A percentile compares a stretch with the other conserved stretches of the same genome.
Evolutionary conservation across 2,888 invertebrate species (phyloP).

Genomic region (Laothoe populi): DNA sequence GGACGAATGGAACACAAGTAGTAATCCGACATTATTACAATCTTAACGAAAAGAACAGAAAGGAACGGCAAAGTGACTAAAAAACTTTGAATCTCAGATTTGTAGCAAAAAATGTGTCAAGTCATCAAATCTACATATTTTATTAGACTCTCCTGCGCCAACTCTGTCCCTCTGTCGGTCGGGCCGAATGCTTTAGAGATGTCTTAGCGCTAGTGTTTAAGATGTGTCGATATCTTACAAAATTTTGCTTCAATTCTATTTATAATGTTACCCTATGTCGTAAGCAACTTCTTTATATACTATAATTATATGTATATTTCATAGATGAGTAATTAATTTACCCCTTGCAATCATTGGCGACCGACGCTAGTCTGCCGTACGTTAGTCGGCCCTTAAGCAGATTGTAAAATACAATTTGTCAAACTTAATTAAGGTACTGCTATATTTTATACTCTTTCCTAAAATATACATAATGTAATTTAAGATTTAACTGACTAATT

Average conservation of each 20-base stretch:
- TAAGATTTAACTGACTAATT: no score
- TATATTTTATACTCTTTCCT: no score
- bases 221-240: constrained; percentile 54
- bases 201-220: constrained; percentile 39
- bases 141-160: constrained; percentile 78
- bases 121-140: constrained; percentile 85
- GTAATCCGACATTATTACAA: constrained; percentile 55
- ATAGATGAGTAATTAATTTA: no score
- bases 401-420: no score
- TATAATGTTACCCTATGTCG: not conserved
- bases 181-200: constrained; percentile 64
- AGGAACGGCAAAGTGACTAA: constrained; percentile 65
- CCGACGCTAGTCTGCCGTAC: no score
- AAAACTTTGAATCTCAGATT: constrained; percentile 82
- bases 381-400: no score
- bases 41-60: constrained; percentile 60
- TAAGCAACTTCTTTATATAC: not conserved
- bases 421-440: no score
- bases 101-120: constrained; percentile 84
- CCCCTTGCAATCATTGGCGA: no score
- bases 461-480: no score
- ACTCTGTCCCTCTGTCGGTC: constrained; percentile 75
- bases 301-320: no score
- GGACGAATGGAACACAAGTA: constrained; percentile 17
- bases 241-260: not conserved